These are phyloP conservation scores for Ceuthmochares aereus DNA, from an alignment of 2,113 vertebrate species.

Conservation along the genomic window DNA sequence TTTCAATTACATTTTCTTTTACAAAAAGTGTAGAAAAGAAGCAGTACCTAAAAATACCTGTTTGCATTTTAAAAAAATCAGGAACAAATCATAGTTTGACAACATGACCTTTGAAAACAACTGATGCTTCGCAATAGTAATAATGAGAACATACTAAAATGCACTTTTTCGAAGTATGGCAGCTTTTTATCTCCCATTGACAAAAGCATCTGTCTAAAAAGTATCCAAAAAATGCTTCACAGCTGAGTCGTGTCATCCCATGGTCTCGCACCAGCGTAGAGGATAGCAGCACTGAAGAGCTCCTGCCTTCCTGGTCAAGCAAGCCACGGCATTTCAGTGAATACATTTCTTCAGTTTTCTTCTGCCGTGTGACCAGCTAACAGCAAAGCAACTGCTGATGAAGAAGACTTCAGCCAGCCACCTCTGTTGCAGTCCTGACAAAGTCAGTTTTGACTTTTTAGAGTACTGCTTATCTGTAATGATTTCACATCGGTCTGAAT, in stretches of 20 bases:
- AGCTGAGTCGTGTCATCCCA: background rate
- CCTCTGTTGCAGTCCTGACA: background rate
- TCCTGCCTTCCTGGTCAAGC: background rate
- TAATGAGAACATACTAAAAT: background rate
- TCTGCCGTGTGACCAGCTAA: background rate
- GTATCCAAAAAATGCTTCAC: background rate
- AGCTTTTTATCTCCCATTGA: constrained; percentile 38
- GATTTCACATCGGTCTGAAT: background rate
- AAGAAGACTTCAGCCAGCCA: background rate
- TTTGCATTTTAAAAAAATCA: constrained; percentile 8
- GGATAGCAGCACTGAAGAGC: background rate
- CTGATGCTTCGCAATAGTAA: background rate
- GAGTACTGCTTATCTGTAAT: background rate
- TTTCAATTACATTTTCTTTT: background rate
- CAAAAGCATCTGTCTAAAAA: constrained; percentile 14
- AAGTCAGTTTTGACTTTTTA: background rate
- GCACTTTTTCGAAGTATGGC: background rate
- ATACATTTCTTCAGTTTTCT: background rate
- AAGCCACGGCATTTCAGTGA: background rate
- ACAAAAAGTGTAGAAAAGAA: constrained; percentile 22
- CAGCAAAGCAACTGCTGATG: background rate
- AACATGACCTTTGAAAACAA: background rate
- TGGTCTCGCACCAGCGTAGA: background rate
- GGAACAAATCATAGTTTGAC: background rate
- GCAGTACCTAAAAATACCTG: background rate